Evolutionary conservation across 2,113 vertebrate species (phyloP), one percentile per base, ranked within the genome.

Genomic region (Urocitellus parryii): DNA sequence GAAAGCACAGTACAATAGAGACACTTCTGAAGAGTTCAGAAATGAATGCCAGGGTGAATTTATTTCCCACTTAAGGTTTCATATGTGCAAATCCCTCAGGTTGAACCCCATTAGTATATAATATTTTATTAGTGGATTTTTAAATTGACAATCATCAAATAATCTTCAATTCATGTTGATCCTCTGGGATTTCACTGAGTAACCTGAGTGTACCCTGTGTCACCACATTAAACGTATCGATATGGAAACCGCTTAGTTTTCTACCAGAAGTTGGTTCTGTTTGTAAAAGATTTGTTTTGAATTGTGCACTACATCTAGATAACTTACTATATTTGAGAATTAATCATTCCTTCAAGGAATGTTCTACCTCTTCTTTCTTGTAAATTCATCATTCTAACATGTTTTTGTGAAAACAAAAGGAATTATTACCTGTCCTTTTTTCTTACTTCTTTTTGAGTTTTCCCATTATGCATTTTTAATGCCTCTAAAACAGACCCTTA

Each of bases 211-310:
- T 9, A 76, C 10, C 0, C 5, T 78, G 61, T 81, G 13, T 53
- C 25, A n/a, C 37, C 72, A 96, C 5, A 51, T 77, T 63, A 90
- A 61, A 24, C 61, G 32, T 63, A 22, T 24, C 24, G 85, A 78
- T 79, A n/a, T 63, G 39, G 29, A 4, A 45, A 4, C 85, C 12
- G 68, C 77, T 87, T 80, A 61, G 67, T 93, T 90, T 45, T 45
- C 32, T 91, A 37, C 48, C 20, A 86, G 53, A 92, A 85, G 37
- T 94, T 61, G 32, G 17, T 70, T 84, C 12, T 72, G 10, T 65
- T 88, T 70, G 48, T 79, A 24, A 78, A 7, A 89, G 42, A 84
- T 94, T 87, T 48, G 37, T 93, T 97, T 92, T 81, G 16, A 95
- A 80, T 1, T 61, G 1, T 24, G 9, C 56, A 13, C 9, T 76